phyloP scores from a whole-genome alignment of 2,113 vertebrate species.

The Psophia crepitans region DNA sequence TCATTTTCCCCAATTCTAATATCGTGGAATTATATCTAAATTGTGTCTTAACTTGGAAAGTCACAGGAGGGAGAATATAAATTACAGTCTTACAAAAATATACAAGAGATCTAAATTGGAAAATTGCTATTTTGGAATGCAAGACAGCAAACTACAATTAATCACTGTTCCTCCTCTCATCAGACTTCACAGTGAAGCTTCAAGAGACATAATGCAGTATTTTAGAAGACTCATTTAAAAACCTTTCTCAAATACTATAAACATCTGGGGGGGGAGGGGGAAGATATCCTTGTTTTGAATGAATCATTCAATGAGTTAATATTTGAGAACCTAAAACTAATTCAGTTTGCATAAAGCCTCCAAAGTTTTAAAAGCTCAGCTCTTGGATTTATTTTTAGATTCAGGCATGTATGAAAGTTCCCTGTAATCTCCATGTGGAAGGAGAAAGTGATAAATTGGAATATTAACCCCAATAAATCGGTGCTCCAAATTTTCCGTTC shows the following conservation, averaged over 20 bases:
- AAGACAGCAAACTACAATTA: constrained; percentile 71
- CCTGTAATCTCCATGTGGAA: not conserved
- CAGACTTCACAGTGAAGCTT: constrained; percentile 48
- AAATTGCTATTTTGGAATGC: constrained; percentile 75
- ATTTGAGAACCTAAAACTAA: not conserved
- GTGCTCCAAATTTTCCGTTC: not conserved
- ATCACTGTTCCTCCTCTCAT: constrained; percentile 62
- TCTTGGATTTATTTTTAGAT: not conserved
- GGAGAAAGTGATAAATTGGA: not conserved
- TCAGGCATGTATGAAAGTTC: not conserved
- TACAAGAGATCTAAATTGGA: constrained; percentile 70
- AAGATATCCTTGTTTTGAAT: constrained; percentile 2
- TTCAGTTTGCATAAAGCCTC: not conserved
- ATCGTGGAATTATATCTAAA: constrained; percentile 70
- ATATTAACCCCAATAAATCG: not conserved
- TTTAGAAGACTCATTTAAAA: constrained; percentile 46
- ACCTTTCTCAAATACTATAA: constrained; percentile 7
- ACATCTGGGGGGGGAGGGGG: not conserved
- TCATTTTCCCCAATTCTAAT: constrained; percentile 68
- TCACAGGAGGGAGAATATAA: constrained; percentile 57
- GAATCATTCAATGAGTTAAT: constrained; percentile 33
- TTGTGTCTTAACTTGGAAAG: constrained; percentile 64
- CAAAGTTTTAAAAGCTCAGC: not conserved
- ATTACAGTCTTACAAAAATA: constrained; percentile 67
- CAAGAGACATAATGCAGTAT: constrained; percentile 39